Base-by-base conservation (phyloP, 1,140 invertebrate genomes). In the Aphelenchoides besseyi region DNA sequence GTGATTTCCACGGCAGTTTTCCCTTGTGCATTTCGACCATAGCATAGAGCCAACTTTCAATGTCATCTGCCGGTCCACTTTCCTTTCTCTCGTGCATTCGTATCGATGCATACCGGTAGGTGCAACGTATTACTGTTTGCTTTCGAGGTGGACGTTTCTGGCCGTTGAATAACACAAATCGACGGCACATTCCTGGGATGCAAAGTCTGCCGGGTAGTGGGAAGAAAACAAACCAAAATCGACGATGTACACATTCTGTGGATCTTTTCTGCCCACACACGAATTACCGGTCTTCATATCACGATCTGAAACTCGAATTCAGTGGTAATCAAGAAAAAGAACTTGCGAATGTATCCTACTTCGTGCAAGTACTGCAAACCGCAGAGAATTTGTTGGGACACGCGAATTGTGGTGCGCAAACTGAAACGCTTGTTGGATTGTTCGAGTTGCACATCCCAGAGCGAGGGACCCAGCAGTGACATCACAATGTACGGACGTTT, bases 181-280 rank as follows among this genome's bases (percentile, higher is more conserved):
- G 59, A 28, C 59, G 59, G 59, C 59, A 61, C 59, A 61, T 61
- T n/a, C 59, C 59, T 61, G 59, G 18, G 30, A n/a, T n/a, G n/a
- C n/a, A 26, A 35, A 2, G 28, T 18, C n/a, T 36, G n/a, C 1
- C 2, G n/a, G 0, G 30, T 18, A 61, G 28, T 9, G 57, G 23
- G 29, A n/a, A 55, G 28, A 18, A 18, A n/a, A 48, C 48, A 16
- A n/a, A 55, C 33, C 63, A 64, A 67, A 67, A 29, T 67, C 63
- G 2, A 67, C n/a, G 48, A 67, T 57, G 37, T 67, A 67, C 16
- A 67, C 63, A 32, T 16, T 67, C 2, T 32, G 61, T 18, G 48
- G 29, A 64, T 67, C 63, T n/a, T 67, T 48, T 23, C 29, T 48
- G 2, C 63, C 63, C 16, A 67, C 37, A 55, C 63, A 67, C 63